Evolutionary conservation across 2,797 vertebrate species (phyloP), one percentile per base, ranked within the genome.

Genomic region (Enteromius fasciolatus): DNA sequence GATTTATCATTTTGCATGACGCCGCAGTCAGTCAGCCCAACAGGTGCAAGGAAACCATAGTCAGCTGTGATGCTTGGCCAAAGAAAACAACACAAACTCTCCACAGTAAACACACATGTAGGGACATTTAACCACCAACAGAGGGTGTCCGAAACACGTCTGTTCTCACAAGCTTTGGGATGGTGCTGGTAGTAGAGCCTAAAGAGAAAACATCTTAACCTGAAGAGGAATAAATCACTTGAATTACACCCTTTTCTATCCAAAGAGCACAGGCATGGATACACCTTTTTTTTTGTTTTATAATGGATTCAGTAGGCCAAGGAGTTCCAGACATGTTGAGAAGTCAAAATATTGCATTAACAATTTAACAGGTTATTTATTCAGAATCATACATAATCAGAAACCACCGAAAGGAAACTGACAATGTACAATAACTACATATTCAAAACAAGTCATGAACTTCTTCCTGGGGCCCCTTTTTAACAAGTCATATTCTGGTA

Each of bases 61-160:
- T 59, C 39, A 72, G 59, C 41, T 86, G 68, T 79, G 48, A 36
- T 66, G 9, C 6, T 72, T 48, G 10, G 25, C 59, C 46, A 50
- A 41, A 73, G 63, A 79, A 68, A 52, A 50, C 28, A 66, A 57
- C 50, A 33, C 50, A 76, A 77, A 8, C 66, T 39, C 5, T 59
- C 41, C 14, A 23, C 50, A 20, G 59, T 20, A 64, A 84, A 48
- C n/a, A 67, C 14, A 78, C 33, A 57, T 86, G 36, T 70, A 41
- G 52, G 80, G 14, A 33, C 48, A 59, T 41, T 17, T 54, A 17
- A 46, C 8, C 44, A 77, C 78, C 85, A 80, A 78, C 67, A 83
- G 80, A 81, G 44, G 78, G 73, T 66, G 44, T 67, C 28, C 48
- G 52, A 11, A 18, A 74, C 18, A 18, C 11, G 17, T 8, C 20